phyloP scores from a whole-genome alignment of 1,140 invertebrate genomes.

The Rhagoletis zephyria region DNA sequence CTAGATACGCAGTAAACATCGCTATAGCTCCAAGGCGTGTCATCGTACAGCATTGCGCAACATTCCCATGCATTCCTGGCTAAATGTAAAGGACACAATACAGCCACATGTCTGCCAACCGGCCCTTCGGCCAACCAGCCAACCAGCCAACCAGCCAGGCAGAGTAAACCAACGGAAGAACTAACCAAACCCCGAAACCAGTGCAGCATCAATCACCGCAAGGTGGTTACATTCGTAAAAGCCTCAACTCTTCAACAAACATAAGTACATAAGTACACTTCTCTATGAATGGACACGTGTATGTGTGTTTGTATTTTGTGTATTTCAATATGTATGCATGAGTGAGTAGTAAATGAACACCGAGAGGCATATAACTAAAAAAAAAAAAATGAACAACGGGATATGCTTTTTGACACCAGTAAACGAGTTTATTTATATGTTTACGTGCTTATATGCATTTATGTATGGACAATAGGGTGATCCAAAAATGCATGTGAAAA shows the following conservation, averaged over 20 bases:
- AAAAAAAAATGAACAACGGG: neutral
- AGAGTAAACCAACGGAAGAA: neutral
- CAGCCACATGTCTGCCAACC: neutral
- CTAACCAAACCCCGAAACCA: conserved; percentile 38
- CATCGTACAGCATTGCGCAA: conserved; percentile 48
- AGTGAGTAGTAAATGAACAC: neutral
- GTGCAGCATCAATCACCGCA: conserved; percentile 34
- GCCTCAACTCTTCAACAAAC: conserved; percentile 25
- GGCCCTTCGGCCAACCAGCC: neutral
- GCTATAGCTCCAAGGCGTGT: conserved; percentile 49
- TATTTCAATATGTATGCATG: neutral
- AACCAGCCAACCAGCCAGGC: neutral
- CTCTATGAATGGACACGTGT: neutral
- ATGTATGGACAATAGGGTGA: neutral
- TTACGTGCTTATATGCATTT: neutral
- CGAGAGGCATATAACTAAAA: neutral
- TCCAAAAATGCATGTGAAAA: too few species aligned
- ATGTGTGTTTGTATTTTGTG: neutral
- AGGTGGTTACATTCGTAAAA: conserved; percentile 39
- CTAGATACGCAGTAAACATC: conserved; percentile 48
- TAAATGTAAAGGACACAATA: conserved; percentile 20
- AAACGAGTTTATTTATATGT: neutral
- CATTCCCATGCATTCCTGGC: conserved; percentile 36
- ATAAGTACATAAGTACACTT: conserved; percentile 32
- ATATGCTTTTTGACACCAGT: neutral